Evolutionary conservation across 2,113 vertebrate species (phyloP), one percentile per base, ranked within the genome.

Genomic region (Hyla sarda): DNA sequence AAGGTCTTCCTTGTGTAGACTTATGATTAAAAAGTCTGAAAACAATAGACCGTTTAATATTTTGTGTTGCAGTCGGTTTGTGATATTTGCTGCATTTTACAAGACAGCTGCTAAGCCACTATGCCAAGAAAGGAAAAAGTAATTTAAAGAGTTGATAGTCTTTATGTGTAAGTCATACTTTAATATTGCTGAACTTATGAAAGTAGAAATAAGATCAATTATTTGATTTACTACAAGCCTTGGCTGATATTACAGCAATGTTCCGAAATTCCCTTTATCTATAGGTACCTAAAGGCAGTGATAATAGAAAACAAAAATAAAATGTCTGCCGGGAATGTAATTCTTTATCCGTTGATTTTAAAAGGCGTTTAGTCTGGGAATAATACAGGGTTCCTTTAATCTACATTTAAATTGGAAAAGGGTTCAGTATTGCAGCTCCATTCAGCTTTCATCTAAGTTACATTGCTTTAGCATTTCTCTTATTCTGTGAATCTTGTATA

Each of bases 221-320:
- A 84, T 75, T 84, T 75, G 71, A 84, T 84, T 25, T 30, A 74
- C 78, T 47, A 25, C 56, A 47, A 56, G 50, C n/a, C 28, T 47
- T n/a, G n/a, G 30, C 25, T 60, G 34, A 60, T 74, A 30, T 74
- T n/a, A 74, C 11, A 72, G 47, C 48, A 10, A 56, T 52, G 67
- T 12, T 3, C 30, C 1, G 11, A 13, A 30, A 72, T 73, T n/a
- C 17, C 21, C 62, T 83, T 72, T 56, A 83, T 72, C 82, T 83
- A 56, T 41, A 65, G 79, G 47, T 72, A 54, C 67, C 81, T 54
- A 82, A 71, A 32, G 48, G 81, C 81, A 72, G 28, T 41, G 32
- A 56, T 83, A 72, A 83, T 56, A 52, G 47, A 83, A 82, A 82
- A 82, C 80, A 82, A 69, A 65, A 58, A 71, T 62, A 81, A 47